A percentile compares a stretch with the other conserved stretches of the same genome.
Evolutionary conservation across 2,113 vertebrate species (phyloP).

Genomic region (Sarotherodon lohbergeri): DNA sequence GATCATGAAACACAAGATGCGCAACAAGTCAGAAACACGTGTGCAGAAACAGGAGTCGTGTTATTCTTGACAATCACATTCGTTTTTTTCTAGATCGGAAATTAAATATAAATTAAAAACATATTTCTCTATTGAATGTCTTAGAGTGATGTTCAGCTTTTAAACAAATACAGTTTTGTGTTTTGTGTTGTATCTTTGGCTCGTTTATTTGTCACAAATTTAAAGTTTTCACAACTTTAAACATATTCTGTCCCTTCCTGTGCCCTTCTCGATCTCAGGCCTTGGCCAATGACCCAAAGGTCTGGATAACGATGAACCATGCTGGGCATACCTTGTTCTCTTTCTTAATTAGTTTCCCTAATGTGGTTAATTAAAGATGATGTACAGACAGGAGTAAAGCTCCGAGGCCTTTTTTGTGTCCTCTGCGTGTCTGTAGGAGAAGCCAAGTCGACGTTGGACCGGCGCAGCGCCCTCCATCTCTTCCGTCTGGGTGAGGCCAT

Average conservation of each 20-base stretch:
- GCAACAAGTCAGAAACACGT: neutral
- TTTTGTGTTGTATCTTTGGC: neutral
- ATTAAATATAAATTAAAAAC: neutral
- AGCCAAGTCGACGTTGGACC: constrained; percentile 85
- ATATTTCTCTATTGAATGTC: neutral
- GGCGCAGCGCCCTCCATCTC: constrained; percentile 86
- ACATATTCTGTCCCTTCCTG: neutral
- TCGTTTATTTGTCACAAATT: neutral
- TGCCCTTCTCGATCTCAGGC: accelerated
- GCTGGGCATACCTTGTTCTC: neutral
- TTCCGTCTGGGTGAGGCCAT: constrained; percentile 92
- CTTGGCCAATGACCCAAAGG: neutral
- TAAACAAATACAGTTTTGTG: neutral
- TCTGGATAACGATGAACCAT: neutral
- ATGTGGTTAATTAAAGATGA: neutral
- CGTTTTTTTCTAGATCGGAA: neutral
- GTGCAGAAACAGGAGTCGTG: neutral
- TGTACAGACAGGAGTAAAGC: neutral
- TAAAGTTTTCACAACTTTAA: neutral
- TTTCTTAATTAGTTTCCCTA: neutral
- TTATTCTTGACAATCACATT: neutral
- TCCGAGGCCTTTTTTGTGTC: too few relatives aligned
- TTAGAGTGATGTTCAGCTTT: neutral
- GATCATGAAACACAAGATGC: neutral
- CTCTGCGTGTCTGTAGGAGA: constrained; percentile 72